Conservation (phyloP, 35 echinoderm and acorn worm species). For the Holothuria glaberrima region DNA sequence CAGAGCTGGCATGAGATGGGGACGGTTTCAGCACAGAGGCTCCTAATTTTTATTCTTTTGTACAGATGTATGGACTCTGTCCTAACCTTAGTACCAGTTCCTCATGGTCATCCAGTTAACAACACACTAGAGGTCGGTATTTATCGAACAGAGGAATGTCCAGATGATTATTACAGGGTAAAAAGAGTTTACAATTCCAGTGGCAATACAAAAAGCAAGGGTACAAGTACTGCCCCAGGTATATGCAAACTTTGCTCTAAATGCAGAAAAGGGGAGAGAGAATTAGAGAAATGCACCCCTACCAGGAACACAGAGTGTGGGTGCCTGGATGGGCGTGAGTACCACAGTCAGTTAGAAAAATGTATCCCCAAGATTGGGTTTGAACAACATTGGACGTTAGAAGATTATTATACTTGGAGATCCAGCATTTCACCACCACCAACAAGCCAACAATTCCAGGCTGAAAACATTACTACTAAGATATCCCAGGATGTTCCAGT, state of each 20-base stretch:
- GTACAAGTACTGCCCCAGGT: neutral
- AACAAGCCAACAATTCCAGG: neutral
- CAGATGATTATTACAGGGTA: conserved; percentile 1
- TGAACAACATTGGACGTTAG: neutral
- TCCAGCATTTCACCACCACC: neutral
- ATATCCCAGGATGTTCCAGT: neutral
- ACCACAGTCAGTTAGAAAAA: neutral
- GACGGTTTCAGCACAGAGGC: neutral
- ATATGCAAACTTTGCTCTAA: conserved; percentile 12
- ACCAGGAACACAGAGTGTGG: neutral
- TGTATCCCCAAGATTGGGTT: neutral
- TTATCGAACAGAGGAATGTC: neutral
- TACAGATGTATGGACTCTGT: conserved; percentile 7
- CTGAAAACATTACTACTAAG: neutral
- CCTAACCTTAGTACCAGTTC: conserved; percentile 1
- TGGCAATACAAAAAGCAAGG: too few species aligned
- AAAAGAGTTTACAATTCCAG: neutral
- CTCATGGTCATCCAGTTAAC: neutral
- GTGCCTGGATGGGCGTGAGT: neutral
- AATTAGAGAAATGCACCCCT: neutral
- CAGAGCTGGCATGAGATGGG: neutral
- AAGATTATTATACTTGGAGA: neutral
- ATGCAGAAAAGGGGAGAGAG: conserved; percentile 12
- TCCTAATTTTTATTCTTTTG: neutral
- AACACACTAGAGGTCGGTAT: conserved; percentile 24